Percentiles rank a stretch among this genome's conserved stretches.
Conservation (phyloP, 1,140 invertebrate genomes). For the Popillia japonica region DNA sequence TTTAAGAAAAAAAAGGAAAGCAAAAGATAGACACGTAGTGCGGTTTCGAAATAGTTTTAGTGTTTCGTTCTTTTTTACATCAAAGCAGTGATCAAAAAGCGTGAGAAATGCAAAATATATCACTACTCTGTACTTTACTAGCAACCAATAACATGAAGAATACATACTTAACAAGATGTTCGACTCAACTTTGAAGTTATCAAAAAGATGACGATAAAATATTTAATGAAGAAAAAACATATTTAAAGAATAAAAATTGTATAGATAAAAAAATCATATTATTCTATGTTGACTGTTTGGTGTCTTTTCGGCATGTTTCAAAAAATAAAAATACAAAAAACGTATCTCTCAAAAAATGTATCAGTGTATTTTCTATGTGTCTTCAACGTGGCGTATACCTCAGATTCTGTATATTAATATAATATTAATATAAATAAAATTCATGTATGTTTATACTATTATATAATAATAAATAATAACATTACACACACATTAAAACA, state of each 20-base stretch:
- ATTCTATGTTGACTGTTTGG: conserved; percentile 55
- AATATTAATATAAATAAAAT: conserved; percentile 47
- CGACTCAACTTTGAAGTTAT: background rate
- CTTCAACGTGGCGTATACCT: conserved; percentile 60
- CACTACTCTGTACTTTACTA: background rate
- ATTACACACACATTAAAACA: conserved; percentile 21
- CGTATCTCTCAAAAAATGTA: conserved; percentile 53
- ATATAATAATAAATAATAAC: conserved; percentile 37
- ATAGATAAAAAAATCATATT: conserved; percentile 34
- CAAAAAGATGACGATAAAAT: background rate
- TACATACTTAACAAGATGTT: background rate
- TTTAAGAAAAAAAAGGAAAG: background rate
- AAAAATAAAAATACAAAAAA: conserved; percentile 50
- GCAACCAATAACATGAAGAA: background rate
- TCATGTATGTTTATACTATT: conserved; percentile 44
- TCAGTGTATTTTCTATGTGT: conserved; percentile 62
- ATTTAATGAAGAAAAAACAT: background rate
- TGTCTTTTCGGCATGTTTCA: conserved; percentile 59
- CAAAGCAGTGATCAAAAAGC: conserved; percentile 55
- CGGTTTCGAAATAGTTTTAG: conserved; percentile 37
- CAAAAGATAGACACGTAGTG: conserved; percentile 36
- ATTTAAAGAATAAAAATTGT: conserved; percentile 46
- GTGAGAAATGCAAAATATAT: background rate
- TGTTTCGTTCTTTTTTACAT: conserved; percentile 50
- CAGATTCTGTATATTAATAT: conserved; percentile 44